A percentile compares a stretch with the other conserved stretches of the same genome.
These are phyloP conservation scores for Pelusios castaneus DNA, from an alignment of 2,113 vertebrate species.

Conservation along the genomic window DNA sequence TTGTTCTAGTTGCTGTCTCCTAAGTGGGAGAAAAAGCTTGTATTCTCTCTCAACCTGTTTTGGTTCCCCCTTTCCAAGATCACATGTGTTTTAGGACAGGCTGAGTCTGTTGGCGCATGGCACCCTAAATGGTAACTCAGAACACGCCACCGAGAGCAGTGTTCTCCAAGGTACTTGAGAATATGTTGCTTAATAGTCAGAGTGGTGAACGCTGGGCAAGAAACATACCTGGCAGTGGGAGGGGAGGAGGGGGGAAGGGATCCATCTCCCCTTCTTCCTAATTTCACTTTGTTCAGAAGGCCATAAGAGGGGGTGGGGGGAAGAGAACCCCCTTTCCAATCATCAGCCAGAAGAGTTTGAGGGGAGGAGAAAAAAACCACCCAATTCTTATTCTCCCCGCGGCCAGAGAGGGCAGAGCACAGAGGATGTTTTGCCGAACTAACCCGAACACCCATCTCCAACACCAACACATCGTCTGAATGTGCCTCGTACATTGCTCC, in stretches of 20 bases:
- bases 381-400: background rate
- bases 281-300: background rate
- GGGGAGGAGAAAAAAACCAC: background rate
- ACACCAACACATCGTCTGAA: background rate
- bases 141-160: no score
- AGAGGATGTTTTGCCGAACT: background rate
- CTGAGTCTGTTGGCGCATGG: no score
- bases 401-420: background rate
- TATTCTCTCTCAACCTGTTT: no score
- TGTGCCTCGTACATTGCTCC: slow-evolving; percentile 16
- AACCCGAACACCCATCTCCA: background rate
- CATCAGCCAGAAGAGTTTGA: background rate
- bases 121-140: no score
- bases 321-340: background rate
- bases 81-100: background rate
- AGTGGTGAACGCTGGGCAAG: background rate
- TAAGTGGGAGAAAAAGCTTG: background rate
- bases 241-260: background rate
- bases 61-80: background rate
- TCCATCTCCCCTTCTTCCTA: background rate
- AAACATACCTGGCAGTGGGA: background rate
- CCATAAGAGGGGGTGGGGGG: background rate
- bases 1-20: background rate
- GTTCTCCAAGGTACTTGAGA: no score
- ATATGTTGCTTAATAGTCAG: background rate